Base-by-base conservation (phyloP, 2,888 invertebrate species). In the Mesopsocus fuscifrons region DNA sequence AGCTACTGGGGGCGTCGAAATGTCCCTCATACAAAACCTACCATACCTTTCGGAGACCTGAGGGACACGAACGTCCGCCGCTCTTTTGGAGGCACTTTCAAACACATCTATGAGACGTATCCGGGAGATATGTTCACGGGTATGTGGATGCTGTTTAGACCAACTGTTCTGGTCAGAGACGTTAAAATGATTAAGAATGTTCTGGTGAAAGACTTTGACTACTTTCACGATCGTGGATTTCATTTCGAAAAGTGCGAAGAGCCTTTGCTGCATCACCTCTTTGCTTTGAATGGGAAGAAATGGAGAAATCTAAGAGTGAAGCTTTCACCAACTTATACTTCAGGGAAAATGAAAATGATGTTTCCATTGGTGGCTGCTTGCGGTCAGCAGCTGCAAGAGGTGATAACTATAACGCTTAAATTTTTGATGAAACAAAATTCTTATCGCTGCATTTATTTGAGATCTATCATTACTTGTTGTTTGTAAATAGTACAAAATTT, bases 311-410 rank as follows among this genome's bases (percentile, higher is more conserved):
- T 55, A 9, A 48, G 58, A 22, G 43, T 51, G 2, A 51, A 54
- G 6, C 41, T 57, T 20, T 53, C 54, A 3, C 55, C 57, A 2
- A 53, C 54, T 2, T 58, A 57, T 44, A 53, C 57, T 2, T 51
- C 55, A 0, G 57, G 56, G 17, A 56, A 55, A 42, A 52, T 58
- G 46, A 55, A 53, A 43, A 48, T 43, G 8, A 51, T 54, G 51
- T 63, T 61, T 33, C 52, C 53, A 6, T 56, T 57, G 0, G 49
- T 65, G 6, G 45, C 53, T 0, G 47, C 49, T 0, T 60, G 61
- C 22, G 55, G 56, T 0, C 42, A 49, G 16, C 46, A 52, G 26
- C 50, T 58, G 47, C 26, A 26, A 26, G 26, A 11, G 26, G 26
- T 26, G 26, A 26, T n/a, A n/a, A n/a, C n/a, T n/a, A n/a, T n/a